Evolutionary conservation across 2,113 vertebrate genomes (phyloP).

Genomic region (Orycteropus afer): DNA sequence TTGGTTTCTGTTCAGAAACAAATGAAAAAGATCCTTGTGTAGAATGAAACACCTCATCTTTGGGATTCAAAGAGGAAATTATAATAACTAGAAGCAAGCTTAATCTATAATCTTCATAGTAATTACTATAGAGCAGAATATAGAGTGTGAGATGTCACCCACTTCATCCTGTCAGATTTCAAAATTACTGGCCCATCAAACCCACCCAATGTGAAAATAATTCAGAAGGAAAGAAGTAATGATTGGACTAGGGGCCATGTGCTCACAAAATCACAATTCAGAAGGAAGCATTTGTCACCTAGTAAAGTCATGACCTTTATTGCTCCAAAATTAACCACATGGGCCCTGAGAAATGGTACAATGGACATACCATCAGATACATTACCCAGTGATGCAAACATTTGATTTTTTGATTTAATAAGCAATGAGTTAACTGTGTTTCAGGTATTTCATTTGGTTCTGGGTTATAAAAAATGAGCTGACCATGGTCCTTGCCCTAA

Average conservation of each 20-base stretch:
- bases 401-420: constrained; percentile 28
- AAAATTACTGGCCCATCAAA: constrained; percentile 1
- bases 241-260: neutral
- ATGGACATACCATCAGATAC: neutral
- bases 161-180: constrained; percentile 30
- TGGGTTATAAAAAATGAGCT: neutral
- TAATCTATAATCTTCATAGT: constrained; percentile 40
- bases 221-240: constrained; percentile 39
- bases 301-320: neutral
- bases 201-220: constrained; percentile 45
- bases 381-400: neutral
- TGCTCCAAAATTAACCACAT: neutral
- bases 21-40: constrained; percentile 61
- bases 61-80: constrained; percentile 59
- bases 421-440: neutral
- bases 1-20: constrained; percentile 62
- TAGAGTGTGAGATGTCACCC: neutral
- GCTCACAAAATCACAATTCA: constrained; percentile 24
- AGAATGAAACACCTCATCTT: constrained; percentile 50
- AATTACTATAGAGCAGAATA: constrained; percentile 60
- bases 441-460: neutral
- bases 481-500: neutral
- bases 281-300: neutral
- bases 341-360: neutral
- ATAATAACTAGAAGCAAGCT: constrained; percentile 44